Evolutionary conservation across 2,888 invertebrate species (phyloP).

Genomic region (Salticus scenicus): DNA sequence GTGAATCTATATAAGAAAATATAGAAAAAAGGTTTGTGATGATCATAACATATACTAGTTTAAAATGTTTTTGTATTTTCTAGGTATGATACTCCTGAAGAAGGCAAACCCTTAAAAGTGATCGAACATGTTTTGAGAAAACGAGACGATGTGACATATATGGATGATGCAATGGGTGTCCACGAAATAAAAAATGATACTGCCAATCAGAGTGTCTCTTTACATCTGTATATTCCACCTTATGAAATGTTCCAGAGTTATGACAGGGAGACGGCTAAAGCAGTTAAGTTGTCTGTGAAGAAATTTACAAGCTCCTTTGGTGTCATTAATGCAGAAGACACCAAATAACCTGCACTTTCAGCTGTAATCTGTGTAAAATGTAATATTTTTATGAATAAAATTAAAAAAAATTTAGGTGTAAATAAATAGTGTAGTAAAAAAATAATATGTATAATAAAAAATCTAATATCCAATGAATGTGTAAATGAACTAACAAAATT

Average conservation of each 20-base stretch:
- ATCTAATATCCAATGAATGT: too few relatives aligned
- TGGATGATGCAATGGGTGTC: background rate
- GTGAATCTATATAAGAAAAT: too few relatives aligned
- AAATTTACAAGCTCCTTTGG: background rate
- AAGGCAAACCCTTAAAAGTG: background rate
- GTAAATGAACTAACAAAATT: too few relatives aligned
- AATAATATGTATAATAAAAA: too few relatives aligned
- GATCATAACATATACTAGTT: too few relatives aligned
- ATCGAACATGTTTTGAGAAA: background rate
- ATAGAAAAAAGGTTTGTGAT: too few relatives aligned
- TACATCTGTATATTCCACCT: conserved; percentile 20
- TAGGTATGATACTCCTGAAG: conserved; percentile 10
- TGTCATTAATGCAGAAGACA: too few relatives aligned
- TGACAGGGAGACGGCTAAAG: background rate
- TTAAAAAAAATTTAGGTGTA: too few relatives aligned
- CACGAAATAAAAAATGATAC: conserved; percentile 19
- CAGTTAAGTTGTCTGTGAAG: background rate
- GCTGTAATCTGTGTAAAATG: too few relatives aligned
- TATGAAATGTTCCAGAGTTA: background rate
- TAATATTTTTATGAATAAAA: too few relatives aligned
- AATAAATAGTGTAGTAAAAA: too few relatives aligned
- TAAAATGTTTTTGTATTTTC: too few relatives aligned
- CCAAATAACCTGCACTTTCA: background rate
- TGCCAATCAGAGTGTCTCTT: background rate
- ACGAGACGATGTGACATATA: background rate